Percentiles rank a stretch among this genome's conserved stretches.
phyloP scores from a whole-genome alignment of 1,140 invertebrate species.

The Drosophila grimshawi region DNA sequence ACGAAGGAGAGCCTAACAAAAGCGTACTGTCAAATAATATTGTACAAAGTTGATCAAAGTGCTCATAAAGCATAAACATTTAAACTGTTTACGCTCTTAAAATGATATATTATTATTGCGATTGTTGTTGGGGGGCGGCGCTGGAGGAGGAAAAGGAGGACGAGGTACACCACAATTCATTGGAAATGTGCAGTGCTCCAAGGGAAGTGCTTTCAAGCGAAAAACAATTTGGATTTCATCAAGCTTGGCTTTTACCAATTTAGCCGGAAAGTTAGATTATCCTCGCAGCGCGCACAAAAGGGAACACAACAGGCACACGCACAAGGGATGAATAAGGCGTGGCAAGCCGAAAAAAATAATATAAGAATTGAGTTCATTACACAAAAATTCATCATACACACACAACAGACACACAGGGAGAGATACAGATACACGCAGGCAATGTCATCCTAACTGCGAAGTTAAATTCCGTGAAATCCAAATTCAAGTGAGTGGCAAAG shows the following conservation, averaged over 20 bases:
- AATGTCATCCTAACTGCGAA: conserved; percentile 78
- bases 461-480: conserved; percentile 79
- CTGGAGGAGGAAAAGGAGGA: too few relatives aligned
- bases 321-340: conserved; percentile 23
- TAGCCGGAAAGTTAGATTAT: conserved; percentile 81
- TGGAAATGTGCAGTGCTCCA: conserved; percentile 51
- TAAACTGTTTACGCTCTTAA: conserved; percentile 30
- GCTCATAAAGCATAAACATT: conserved; percentile 56
- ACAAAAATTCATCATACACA: conserved; percentile 41
- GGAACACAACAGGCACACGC: conserved; percentile 22
- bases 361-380: conserved; percentile 48
- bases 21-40: conserved; percentile 15
- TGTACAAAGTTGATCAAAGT: conserved; percentile 33
- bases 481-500: conserved; percentile 76
- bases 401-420: conserved; percentile 13
- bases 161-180: conserved; percentile 47
- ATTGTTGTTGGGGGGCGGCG: not conserved
- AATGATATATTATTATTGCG: conserved; percentile 39
- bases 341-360: conserved; percentile 27
- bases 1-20: conserved; percentile 10
- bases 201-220: conserved; percentile 48
- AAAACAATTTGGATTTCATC: conserved; percentile 50
- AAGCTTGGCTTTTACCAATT: conserved; percentile 46
- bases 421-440: conserved; percentile 34
- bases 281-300: conserved; percentile 47